These are phyloP conservation scores for Stenoptilia bipunctidactyla DNA, from an alignment of 2,888 invertebrate genomes.

Conservation along the genomic window DNA sequence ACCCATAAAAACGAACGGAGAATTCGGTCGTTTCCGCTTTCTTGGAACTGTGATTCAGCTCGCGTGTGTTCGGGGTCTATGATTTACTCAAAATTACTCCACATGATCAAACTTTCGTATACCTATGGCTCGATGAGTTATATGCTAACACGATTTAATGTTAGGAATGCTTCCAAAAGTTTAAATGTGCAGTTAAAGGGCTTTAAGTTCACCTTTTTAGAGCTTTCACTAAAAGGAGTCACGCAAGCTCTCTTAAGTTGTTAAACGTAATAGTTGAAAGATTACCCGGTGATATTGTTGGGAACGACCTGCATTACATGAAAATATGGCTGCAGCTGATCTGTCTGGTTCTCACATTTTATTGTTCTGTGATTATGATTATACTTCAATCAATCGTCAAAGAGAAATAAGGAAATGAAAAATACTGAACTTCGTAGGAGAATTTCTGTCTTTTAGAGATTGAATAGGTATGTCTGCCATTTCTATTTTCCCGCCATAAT, in stretches of 20 bases:
- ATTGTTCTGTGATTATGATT: conserved; percentile 11
- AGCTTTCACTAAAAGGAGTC: conserved; percentile 50
- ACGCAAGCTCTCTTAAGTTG: conserved; percentile 31
- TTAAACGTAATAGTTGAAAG: conserved; percentile 27
- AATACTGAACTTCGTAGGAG: too few relatives aligned
- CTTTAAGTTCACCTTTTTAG: conserved; percentile 44
- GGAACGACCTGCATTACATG: not conserved
- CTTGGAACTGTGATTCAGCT: conserved; percentile 63
- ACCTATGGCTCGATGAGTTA: too few relatives aligned
- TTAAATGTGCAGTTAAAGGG: conserved; percentile 25
- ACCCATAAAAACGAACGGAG: conserved; percentile 49
- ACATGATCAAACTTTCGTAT: too few relatives aligned
- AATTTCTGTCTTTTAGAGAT: too few relatives aligned
- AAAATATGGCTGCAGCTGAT: conserved; percentile 5
- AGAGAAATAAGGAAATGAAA: too few relatives aligned
- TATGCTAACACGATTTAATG: not conserved
- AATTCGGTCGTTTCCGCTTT: conserved; percentile 65
- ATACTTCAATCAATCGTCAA: conserved; percentile 12
- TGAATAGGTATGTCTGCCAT: too few relatives aligned
- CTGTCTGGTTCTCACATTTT: not conserved
- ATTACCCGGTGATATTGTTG: conserved; percentile 6
- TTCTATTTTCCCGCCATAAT: too few relatives aligned
- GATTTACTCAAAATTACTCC: conserved; percentile 31
- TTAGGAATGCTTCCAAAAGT: not conserved
- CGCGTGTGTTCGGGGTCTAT: conserved; percentile 42